These are phyloP conservation scores for Acyrthosiphon pisum DNA, from an alignment of 1,140 invertebrate genomes.

Conservation along the genomic window DNA sequence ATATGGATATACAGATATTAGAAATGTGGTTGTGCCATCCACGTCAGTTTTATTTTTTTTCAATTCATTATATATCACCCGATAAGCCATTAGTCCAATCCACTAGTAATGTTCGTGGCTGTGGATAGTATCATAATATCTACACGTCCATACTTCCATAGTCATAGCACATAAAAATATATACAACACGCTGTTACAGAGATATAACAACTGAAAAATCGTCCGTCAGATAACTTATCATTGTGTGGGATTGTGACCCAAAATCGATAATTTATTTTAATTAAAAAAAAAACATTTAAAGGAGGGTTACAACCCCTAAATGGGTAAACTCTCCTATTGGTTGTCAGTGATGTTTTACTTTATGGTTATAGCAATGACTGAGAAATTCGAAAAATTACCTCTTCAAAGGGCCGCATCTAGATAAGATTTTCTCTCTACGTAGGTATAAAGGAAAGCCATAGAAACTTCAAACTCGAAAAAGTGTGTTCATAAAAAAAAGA, in stretches of 20 bases:
- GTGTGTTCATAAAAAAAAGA: neutral
- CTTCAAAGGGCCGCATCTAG: neutral
- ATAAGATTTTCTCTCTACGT: neutral
- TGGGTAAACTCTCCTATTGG: neutral
- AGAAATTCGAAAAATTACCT: neutral
- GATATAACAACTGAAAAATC: neutral
- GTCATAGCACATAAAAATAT: neutral
- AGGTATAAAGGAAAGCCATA: neutral
- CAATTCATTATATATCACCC: neutral
- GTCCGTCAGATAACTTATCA: neutral
- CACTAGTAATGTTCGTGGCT: neutral
- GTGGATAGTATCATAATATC: neutral
- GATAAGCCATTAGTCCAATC: neutral
- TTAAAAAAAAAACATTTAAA: neutral
- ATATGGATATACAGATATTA: too few relatives aligned
- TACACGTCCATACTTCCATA: neutral
- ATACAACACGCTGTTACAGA: neutral
- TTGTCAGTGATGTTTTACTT: neutral
- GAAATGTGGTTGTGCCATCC: neutral
- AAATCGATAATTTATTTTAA: neutral
- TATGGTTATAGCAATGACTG: neutral
- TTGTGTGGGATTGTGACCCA: neutral
- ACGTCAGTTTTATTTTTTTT: neutral
- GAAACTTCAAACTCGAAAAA: neutral
- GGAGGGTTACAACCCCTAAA: neutral